Evolutionary conservation across 2,888 invertebrate species (phyloP).

Genomic region (Chorisops tibialis): DNA sequence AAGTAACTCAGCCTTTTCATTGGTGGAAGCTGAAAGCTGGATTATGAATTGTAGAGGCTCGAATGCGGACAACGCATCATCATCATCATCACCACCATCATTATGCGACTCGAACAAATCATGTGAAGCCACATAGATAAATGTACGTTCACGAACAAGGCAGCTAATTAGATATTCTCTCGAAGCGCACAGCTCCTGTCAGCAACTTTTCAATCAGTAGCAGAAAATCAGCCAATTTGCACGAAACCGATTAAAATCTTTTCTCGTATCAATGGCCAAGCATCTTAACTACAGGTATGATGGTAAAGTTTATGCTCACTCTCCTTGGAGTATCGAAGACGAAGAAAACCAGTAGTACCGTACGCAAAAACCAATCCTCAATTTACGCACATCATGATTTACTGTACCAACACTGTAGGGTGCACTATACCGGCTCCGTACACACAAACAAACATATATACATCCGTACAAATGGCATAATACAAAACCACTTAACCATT

Average conservation of each 20-base stretch:
- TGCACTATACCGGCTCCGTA: no score
- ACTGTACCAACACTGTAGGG: no score
- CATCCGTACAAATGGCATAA: conserved; percentile 22
- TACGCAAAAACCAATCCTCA: conserved; percentile 22
- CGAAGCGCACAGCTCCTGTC: conserved; percentile 23
- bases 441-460: no score
- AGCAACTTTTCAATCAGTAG: conserved; percentile 25
- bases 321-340: background rate
- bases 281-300: conserved; percentile 13
- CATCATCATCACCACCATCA: no score
- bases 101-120: no score
- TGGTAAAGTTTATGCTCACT: conserved; percentile 13
- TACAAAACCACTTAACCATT: conserved; percentile 24
- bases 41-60: no score
- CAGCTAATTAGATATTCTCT: conserved; percentile 23
- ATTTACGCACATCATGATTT: conserved; percentile 20
- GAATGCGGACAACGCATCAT: no score
- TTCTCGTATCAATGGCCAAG: conserved; percentile 24
- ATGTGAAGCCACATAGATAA: no score
- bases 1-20: no score
- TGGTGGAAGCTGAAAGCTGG: no score
- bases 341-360: conserved; percentile 18
- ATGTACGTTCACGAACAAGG: conserved; percentile 22
- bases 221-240: conserved; percentile 24
- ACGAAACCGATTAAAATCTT: conserved; percentile 26